Evolutionary conservation across 2,888 invertebrate species (phyloP).

Genomic region (Osedax frankpressi): DNA sequence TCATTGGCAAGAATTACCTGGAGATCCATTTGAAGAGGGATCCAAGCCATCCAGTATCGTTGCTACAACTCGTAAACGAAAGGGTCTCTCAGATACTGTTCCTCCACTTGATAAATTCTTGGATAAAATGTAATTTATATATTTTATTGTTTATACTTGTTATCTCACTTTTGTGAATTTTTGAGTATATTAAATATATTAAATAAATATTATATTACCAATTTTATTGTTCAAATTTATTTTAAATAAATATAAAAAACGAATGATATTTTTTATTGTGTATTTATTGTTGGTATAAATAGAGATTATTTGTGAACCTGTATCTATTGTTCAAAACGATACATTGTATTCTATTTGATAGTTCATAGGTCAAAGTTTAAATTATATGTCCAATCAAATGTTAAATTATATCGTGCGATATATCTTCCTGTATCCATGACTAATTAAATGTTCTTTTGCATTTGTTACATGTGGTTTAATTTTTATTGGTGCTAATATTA

Average conservation of each 20-base stretch:
- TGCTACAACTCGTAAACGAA: conserved; percentile 89
- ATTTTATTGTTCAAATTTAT: neutral
- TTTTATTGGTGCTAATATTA: no score
- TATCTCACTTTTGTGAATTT: neutral
- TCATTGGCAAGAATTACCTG: conserved; percentile 95
- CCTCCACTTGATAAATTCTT: conserved; percentile 86
- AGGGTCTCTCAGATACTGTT: conserved; percentile 94
- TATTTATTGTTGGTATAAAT: neutral
- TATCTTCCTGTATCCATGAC: neutral
- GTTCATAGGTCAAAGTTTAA: neutral
- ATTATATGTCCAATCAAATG: neutral
- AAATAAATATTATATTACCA: neutral
- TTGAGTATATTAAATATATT: neutral
- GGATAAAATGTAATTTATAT: conserved; percentile 80
- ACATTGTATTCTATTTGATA: no score
- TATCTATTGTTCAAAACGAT: no score
- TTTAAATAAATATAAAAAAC: neutral
- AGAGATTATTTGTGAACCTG: no score
- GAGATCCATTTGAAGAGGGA: conserved; percentile 69
- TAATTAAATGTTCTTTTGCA: neutral
- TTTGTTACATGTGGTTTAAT: no score
- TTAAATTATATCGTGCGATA: neutral
- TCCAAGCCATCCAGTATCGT: conserved; percentile 47
- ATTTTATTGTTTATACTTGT: neutral
- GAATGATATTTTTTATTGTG: neutral